Evolutionary conservation across 2,888 invertebrate species (phyloP).

Genomic region (Drosophila falleni): DNA sequence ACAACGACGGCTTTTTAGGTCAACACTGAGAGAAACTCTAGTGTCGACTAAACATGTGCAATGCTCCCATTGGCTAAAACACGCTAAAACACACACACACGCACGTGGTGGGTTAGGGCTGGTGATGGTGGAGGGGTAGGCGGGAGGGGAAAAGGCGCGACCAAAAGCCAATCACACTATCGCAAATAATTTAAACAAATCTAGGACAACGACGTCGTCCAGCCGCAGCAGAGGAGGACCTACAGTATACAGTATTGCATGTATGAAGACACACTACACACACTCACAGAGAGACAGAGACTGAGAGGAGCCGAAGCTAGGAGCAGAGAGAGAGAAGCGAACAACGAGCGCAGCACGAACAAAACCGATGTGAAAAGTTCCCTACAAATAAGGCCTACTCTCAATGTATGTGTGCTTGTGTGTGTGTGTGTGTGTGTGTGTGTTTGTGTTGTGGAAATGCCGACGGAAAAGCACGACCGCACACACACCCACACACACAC

Average conservation of each 20-base stretch:
- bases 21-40: constrained; percentile 57
- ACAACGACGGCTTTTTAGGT: constrained; percentile 73
- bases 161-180: constrained; percentile 85
- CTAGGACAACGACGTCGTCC: constrained; percentile 81
- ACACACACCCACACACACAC: constrained; percentile 26
- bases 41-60: constrained; percentile 77
- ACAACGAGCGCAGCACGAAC: constrained; percentile 40
- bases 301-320: constrained; percentile 29
- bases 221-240: constrained; percentile 64
- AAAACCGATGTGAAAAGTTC: constrained; percentile 17
- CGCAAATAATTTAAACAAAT: constrained; percentile 85
- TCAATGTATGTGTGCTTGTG: constrained; percentile 21
- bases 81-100: constrained; percentile 57
- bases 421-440: constrained; percentile 19
- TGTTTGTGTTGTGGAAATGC: constrained; percentile 51
- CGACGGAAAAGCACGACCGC: constrained; percentile 74
- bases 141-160: constrained; percentile 22
- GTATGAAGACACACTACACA: constrained; percentile 29
- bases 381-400: constrained; percentile 22
- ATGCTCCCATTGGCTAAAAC: constrained; percentile 79
- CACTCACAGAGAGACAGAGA: constrained; percentile 24
- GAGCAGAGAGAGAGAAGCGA: constrained; percentile 25
- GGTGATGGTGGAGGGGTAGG: constrained; percentile 27
- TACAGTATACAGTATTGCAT: constrained; percentile 47
- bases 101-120: constrained; percentile 10